Evolutionary conservation across 2,113 vertebrate species (phyloP), one percentile per base, ranked within the genome.

Genomic region (Furnarius figulus): DNA sequence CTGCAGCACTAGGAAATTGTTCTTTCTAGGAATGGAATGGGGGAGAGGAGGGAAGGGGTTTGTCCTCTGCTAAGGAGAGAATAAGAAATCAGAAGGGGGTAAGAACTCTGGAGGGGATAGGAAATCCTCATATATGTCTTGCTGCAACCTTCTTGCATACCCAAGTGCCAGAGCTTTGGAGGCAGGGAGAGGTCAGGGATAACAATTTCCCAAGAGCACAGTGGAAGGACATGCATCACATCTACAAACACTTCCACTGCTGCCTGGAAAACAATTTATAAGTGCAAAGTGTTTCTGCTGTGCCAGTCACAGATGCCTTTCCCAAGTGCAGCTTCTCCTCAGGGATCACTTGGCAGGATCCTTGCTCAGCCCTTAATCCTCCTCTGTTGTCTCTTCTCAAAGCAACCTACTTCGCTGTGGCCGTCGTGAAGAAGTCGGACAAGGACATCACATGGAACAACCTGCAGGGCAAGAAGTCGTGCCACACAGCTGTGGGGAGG

Each of bases 401-500:
- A 97, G 96, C 86, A 10, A 95, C 96, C 46, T 99, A 98, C 90
- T 98, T 95, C 23, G 98, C 98, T 5, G 99, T 99, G 85, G 99
- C 99, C 20, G 98, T 99, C 49, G 98, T 98, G 58, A 98, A 98
- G 97, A 99, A 97, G 73, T 47, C 95, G 6, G 23, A 78, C 49
- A 76, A 82, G 0, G 74, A 67, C 2, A 50, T 99, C 87, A 98
- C 87, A 25, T 99, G 99, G 99, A 91, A 77, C 1, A 98, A 42
- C 6, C 98, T 99, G 85, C 56, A 61, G 90, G 98, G 98, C 15
- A 99, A 97, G 97, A 99, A 82, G 93, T 99, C 99, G 0, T 99
- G 99, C 95, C 99, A 99, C 95, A 98, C 99, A 0, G 98, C 97
- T 2, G 27, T 99, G 0, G 98, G 98, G 55, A 98, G 98, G 53